A percentile compares a stretch with the other conserved stretches of the same genome.
These are phyloP conservation scores for Mastomys coucha DNA, from an alignment of 2,113 vertebrate genomes.

Conservation along the genomic window DNA sequence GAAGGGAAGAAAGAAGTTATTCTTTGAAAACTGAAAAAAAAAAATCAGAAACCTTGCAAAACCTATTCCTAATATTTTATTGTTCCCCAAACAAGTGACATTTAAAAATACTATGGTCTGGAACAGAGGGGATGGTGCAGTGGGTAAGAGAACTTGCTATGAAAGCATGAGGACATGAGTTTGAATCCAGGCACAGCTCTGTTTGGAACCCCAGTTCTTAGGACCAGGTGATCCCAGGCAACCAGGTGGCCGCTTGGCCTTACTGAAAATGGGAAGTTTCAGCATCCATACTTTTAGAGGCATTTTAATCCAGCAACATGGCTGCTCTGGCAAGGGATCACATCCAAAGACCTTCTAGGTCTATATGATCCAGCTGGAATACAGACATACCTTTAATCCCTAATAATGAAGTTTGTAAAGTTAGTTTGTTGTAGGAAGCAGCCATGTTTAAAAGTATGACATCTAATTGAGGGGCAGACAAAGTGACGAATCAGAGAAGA, in stretches of 20 bases:
- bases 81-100: not conserved
- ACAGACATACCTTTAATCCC: no score
- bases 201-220: not conserved
- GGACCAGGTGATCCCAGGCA: not conserved
- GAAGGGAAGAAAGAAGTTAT: not conserved
- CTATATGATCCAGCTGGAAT: no score
- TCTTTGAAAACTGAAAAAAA: not conserved
- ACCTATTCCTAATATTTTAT: not conserved
- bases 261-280: not conserved
- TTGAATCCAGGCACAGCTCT: not conserved
- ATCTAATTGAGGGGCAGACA: no score
- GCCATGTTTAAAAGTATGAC: no score
- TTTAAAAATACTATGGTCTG: not conserved
- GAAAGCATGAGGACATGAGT: not conserved
- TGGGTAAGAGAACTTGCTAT: not conserved
- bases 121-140: not conserved
- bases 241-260: not conserved
- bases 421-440: no score
- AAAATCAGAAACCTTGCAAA: constrained; percentile 4
- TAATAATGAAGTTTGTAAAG: no score
- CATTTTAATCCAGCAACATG: no score
- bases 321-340: no score
- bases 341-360: no score
- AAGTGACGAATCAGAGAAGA: no score
- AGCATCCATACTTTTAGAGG: no score